Percentiles rank a stretch among this genome's conserved stretches.
phyloP scores from a whole-genome alignment of 2,888 invertebrate species.

The Drosophila dives region DNA sequence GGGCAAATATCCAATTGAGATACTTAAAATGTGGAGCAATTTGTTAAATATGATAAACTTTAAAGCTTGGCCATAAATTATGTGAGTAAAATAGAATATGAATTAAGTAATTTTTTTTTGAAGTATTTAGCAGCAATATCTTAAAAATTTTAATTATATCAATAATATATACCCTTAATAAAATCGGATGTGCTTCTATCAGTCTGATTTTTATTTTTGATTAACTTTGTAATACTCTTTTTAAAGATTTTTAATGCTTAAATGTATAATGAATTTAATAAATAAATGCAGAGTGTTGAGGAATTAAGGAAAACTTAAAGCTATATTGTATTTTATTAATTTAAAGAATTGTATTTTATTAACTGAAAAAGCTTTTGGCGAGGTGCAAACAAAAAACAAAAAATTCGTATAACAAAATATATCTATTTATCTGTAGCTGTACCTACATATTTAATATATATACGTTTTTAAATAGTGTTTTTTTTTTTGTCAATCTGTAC shows the following conservation, averaged over 20 bases:
- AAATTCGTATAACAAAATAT: neutral
- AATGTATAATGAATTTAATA: neutral
- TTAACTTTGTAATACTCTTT: neutral
- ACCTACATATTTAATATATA: neutral
- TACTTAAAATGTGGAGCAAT: too few species aligned
- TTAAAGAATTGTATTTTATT: neutral
- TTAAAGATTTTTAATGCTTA: neutral
- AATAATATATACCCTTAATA: neutral
- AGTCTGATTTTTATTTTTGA: too few species aligned
- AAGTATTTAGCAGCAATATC: neutral
- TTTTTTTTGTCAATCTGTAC: slow-evolving; percentile 19
- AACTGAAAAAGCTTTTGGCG: neutral
- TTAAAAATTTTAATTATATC: neutral
- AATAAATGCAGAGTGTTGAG: neutral
- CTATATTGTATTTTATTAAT: neutral
- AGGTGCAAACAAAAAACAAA: neutral
- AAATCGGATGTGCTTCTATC: neutral
- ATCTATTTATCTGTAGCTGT: neutral
- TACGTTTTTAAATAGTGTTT: neutral
- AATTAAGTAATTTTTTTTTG: neutral
- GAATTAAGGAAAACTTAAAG: neutral
- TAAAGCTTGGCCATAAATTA: neutral
- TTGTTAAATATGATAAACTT: neutral
- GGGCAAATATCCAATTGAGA: too few species aligned
- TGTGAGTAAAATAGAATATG: neutral